Evolutionary conservation across 2,797 vertebrate species (phyloP).

Genomic region (Steatocranus sp.): DNA sequence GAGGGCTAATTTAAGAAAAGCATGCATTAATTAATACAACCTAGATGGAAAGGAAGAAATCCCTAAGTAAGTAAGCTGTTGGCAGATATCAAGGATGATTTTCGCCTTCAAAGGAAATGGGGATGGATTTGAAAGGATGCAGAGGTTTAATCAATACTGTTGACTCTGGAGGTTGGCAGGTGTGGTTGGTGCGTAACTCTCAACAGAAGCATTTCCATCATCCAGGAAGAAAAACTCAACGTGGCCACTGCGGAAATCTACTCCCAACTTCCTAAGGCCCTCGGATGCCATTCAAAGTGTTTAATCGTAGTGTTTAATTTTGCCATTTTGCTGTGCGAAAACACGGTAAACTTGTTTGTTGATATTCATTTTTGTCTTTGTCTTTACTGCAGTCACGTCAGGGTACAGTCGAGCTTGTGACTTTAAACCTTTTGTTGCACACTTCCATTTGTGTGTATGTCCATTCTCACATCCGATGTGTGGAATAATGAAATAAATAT

Average conservation of each 20-base stretch:
- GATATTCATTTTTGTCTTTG: conserved; percentile 13
- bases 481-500: conserved; percentile 75
- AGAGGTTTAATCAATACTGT: conserved; percentile 67
- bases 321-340: background rate
- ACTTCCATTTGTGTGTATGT: conserved; percentile 50
- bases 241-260: conserved; percentile 11
- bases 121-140: conserved; percentile 73
- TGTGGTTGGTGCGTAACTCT: conserved; percentile 47
- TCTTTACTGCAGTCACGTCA: background rate
- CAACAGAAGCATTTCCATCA: conserved; percentile 55
- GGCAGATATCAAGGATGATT: conserved; percentile 74
- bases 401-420: background rate
- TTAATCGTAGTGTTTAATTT: conserved; percentile 39
- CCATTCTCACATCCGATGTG: conserved; percentile 64
- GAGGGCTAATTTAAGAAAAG: conserved; percentile 82
- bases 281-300: background rate
- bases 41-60: conserved; percentile 78
- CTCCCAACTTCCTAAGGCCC: conserved; percentile 31
- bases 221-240: conserved; percentile 38
- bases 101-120: conserved; percentile 76
- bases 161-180: conserved; percentile 67
- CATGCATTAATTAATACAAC: conserved; percentile 80
- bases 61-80: conserved; percentile 73
- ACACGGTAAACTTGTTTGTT: background rate
- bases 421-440: conserved; percentile 56